These are phyloP conservation scores for Podarcis siculus DNA, from an alignment of 2,797 vertebrate genomes.

Conservation along the genomic window DNA sequence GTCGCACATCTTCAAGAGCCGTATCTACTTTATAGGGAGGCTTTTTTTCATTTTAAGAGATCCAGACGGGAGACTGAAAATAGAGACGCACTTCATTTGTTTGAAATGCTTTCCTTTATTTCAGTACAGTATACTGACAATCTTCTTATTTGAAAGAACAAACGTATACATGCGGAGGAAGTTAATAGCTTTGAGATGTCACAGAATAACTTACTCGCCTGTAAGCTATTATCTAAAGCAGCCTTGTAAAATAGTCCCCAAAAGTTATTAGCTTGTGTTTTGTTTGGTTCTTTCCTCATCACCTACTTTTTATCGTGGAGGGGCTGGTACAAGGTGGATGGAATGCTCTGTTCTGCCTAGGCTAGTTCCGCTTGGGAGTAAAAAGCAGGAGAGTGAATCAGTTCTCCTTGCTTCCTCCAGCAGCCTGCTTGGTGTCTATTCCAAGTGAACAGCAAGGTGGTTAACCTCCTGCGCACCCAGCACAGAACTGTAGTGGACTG, in stretches of 20 bases:
- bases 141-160: constrained; percentile 79
- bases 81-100: constrained; percentile 77
- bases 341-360: too few relatives aligned
- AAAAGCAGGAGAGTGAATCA: not conserved
- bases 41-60: constrained; percentile 77
- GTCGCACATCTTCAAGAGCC: constrained; percentile 80
- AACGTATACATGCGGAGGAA: constrained; percentile 57
- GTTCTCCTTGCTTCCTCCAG: too few relatives aligned
- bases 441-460: too few relatives aligned
- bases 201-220: constrained; percentile 60
- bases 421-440: too few relatives aligned
- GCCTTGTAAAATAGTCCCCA: not conserved
- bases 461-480: too few relatives aligned
- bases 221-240: constrained; percentile 57
- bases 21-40: constrained; percentile 75
- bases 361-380: not conserved
- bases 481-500: too few relatives aligned
- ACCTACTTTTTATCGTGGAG: too few relatives aligned
- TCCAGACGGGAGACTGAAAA: constrained; percentile 77
- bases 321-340: too few relatives aligned
- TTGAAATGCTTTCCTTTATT: constrained; percentile 75
- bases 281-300: not conserved
- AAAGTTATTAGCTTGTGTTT: not conserved
- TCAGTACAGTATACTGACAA: constrained; percentile 74
- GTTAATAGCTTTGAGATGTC: constrained; percentile 76